Base-by-base conservation (phyloP, 1,140 invertebrate species). In the Drosophila nigrodunni region DNA sequence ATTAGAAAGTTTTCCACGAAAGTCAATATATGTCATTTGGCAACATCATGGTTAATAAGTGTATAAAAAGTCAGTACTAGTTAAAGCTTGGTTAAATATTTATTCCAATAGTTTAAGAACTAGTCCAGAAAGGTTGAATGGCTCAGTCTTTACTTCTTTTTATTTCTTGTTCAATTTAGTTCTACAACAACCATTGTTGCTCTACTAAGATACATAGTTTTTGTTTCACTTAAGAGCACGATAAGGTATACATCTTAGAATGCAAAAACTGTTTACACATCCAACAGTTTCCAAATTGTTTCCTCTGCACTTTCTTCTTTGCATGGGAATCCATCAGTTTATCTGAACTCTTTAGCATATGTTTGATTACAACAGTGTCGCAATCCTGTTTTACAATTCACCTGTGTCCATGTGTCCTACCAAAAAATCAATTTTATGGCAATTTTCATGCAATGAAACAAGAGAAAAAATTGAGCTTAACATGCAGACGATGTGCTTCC, bases 401-500 rank as follows among this genome's bases (percentile, higher is more conserved):
- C 72, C 72, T 74, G 72, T 30, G 64, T 15, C 10, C 52, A 15
- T 21, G 15, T 30, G 18, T 10, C 10, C 18, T 57, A 44, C 21
- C n/a, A 52, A 64, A 35, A 64, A 74, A 74, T 60, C 60, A 76
- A 77, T 85, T 80, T 69, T 69, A 70, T 65, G 73, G 68, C 77
- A 85, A 83, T 85, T 85, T 83, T 85, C 61, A 85, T 85, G 81
- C 81, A 80, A 77, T 73, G 74, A 80, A 83, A 59, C 77, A 30
- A 30, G 25, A 5, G 81, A 77, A 67, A 75, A 85, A 77, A 77
- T 60, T 52, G 55, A 68, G 80, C 52, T 78, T 60, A 72, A 78
- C 71, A 82, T 80, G 81, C 77, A 83, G 81, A 78, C 69, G 74
- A 80, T 77, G 68, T 67, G 74, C 52, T 85, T 80, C 81, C 74